Percentiles rank a stretch among this genome's conserved stretches.
These are phyloP conservation scores for Molossus molossus DNA, from an alignment of 2,797 vertebrate genomes.

Conservation along the genomic window DNA sequence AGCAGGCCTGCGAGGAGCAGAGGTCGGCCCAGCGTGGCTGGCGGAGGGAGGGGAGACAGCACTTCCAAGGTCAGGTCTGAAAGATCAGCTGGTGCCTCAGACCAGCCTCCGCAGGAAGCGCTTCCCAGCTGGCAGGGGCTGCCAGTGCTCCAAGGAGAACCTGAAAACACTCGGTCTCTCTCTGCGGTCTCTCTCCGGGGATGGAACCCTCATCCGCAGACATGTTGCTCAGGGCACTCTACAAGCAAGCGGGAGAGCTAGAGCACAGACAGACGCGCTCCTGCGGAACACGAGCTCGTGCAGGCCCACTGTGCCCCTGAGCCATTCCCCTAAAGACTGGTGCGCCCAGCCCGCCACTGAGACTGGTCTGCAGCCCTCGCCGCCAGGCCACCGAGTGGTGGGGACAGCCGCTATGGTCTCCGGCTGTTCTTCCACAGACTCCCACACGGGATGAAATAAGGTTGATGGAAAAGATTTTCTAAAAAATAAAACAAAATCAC, in stretches of 20 bases:
- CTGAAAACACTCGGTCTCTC: neutral
- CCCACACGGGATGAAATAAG: neutral
- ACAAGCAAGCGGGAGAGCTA: neutral
- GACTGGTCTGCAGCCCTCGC: neutral
- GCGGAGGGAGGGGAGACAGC: neutral
- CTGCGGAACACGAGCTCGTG: neutral
- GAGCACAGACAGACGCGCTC: neutral
- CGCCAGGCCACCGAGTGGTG: neutral
- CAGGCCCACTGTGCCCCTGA: neutral
- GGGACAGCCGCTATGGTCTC: no score
- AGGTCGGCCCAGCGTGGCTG: fast-evolving
- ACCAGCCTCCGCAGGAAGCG: fast-evolving
- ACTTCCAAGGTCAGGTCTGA: neutral
- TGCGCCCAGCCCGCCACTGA: neutral
- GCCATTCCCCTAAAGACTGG: neutral
- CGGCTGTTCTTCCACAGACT: no score
- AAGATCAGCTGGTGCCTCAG: neutral
- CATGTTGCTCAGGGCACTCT: neutral
- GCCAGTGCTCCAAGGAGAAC: neutral
- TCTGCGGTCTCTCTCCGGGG: neutral
- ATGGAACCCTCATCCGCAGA: neutral
- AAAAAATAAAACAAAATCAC: neutral
- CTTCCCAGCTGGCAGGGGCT: neutral
- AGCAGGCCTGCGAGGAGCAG: neutral
- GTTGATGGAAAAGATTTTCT: neutral